Conservation (phyloP, 2,113 vertebrate genomes). For the Pseudopodoces humilis region DNA sequence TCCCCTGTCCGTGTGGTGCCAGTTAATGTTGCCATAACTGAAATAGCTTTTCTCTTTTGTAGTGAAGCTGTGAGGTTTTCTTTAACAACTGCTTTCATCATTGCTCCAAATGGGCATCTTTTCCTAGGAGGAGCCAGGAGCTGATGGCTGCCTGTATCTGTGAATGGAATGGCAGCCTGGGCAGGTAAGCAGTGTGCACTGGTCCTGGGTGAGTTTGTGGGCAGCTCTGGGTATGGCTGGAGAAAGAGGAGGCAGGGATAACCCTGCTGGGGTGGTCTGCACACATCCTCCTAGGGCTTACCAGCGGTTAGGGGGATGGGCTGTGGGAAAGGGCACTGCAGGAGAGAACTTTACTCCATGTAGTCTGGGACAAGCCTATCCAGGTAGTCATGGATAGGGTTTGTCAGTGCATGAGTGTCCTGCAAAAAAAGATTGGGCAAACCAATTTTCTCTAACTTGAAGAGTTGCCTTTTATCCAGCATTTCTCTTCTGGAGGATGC, state of each 20-base stretch:
- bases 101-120: background rate
- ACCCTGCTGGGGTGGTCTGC: background rate
- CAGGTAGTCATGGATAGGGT: background rate
- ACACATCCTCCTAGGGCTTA: background rate
- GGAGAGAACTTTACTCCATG: background rate
- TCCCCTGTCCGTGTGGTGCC: accelerated
- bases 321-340: background rate
- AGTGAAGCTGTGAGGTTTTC: background rate
- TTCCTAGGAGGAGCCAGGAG: background rate
- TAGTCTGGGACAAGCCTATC: background rate
- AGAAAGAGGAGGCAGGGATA: background rate
- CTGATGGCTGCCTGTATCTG: background rate
- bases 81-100: background rate
- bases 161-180: background rate
- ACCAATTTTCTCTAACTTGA: background rate
- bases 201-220: background rate
- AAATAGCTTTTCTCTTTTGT: background rate
- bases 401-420: background rate
- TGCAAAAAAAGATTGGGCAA: background rate
- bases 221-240: background rate
- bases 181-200: background rate
- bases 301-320: background rate
- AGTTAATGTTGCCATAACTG: background rate
- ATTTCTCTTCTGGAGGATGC: background rate
- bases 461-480: background rate